phyloP scores from a whole-genome alignment of 2,888 invertebrate genomes.

The Eueremaeus valkanovi region DNA sequence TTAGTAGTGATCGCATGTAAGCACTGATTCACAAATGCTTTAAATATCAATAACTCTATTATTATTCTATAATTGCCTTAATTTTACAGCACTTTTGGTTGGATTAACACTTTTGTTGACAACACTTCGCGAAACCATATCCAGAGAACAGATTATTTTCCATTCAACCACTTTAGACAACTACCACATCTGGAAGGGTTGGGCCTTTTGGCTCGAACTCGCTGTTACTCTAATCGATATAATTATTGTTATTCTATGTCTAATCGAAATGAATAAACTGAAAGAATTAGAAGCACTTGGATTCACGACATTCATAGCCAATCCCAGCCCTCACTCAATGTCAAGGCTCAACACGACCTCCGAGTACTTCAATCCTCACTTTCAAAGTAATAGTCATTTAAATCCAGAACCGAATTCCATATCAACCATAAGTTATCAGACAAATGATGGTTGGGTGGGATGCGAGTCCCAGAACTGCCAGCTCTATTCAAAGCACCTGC shows the following conservation, averaged over 20 bases:
- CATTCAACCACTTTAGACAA: not conserved
- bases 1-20: slow-evolving; percentile 16
- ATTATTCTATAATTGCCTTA: too few relatives aligned
- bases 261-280: slow-evolving; percentile 1
- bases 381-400: not conserved
- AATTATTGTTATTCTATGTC: not conserved
- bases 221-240: not conserved
- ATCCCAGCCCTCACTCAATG: not conserved
- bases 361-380: not conserved
- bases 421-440: not conserved
- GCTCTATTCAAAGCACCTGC: not conserved
- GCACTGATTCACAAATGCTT: not conserved
- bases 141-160: slow-evolving; percentile 27
- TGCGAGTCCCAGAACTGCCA: not conserved
- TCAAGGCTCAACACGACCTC: not conserved
- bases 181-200: not conserved
- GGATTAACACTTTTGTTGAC: slow-evolving; percentile 10
- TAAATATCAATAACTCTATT: not conserved
- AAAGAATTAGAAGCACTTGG: slow-evolving; percentile 9
- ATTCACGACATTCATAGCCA: not conserved
- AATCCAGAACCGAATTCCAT: not conserved
- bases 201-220: slow-evolving; percentile 16
- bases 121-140: not conserved
- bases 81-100: slow-evolving; percentile 6
- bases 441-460: not conserved